These are phyloP conservation scores for Tiaroga cobitis DNA, from an alignment of 2,797 vertebrate genomes.

Conservation along the genomic window DNA sequence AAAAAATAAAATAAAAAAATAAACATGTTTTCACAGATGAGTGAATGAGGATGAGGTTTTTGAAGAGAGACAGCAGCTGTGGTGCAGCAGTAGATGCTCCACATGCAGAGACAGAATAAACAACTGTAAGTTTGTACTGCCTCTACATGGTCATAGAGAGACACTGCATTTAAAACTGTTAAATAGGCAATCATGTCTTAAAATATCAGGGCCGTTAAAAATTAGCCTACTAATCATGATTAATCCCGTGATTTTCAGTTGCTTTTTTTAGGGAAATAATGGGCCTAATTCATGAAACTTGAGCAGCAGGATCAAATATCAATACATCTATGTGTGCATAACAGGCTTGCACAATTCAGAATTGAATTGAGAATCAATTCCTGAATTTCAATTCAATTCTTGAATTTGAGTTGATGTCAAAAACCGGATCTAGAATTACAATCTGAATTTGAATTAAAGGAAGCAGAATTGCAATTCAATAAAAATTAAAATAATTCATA, in stretches of 20 bases:
- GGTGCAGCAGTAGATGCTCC: not conserved
- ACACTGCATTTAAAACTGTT: not conserved
- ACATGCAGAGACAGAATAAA: not conserved
- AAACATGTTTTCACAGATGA: not conserved
- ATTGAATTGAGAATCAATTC: too few relatives aligned
- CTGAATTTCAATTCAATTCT: too few relatives aligned
- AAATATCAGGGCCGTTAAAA: not conserved
- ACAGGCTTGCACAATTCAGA: too few relatives aligned
- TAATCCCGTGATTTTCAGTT: not conserved
- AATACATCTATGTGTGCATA: not conserved
- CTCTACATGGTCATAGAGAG: not conserved
- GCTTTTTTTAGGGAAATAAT: not conserved
- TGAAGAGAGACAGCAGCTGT: not conserved
- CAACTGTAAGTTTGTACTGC: not conserved
- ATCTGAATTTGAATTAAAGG: too few relatives aligned
- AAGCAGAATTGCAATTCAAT: too few relatives aligned
- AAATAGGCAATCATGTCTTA: not conserved
- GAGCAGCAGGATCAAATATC: not conserved
- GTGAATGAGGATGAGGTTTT: not conserved
- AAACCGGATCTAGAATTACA: too few relatives aligned
- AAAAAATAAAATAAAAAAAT: not conserved
- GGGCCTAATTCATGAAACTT: not conserved
- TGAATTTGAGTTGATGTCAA: too few relatives aligned
- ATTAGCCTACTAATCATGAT: not conserved
- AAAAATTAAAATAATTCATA: too few relatives aligned